Conservation (phyloP, 2,113 vertebrate species). For the Rhynchomys soricoides region DNA sequence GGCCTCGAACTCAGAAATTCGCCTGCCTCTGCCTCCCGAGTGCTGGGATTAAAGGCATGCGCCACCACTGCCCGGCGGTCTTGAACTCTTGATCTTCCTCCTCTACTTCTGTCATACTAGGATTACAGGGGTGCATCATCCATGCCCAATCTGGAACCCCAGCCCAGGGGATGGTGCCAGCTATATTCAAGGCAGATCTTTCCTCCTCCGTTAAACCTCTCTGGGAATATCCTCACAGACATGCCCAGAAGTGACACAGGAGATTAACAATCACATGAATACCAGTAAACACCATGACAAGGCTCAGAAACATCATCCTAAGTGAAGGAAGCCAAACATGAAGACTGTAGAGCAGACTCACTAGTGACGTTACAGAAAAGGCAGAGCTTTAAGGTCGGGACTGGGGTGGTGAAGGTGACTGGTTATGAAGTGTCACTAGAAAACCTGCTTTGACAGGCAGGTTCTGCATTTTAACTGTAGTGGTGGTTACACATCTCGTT, state of each 20-base stretch:
- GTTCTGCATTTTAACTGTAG: not conserved
- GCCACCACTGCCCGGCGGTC: too few species aligned
- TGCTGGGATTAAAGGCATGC: too few species aligned
- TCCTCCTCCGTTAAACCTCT: not conserved
- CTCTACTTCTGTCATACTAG: not conserved
- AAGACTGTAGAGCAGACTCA: not conserved
- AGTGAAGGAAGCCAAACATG: not conserved
- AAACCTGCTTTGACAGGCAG: not conserved
- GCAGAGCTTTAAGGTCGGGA: not conserved
- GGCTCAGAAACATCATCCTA: not conserved
- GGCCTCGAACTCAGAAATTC: too few species aligned
- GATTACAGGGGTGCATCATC: not conserved
- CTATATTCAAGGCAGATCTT: not conserved
- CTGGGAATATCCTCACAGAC: not conserved
- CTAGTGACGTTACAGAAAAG: not conserved
- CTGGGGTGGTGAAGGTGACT: not conserved
- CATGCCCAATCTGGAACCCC: not conserved
- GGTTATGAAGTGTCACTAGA: not conserved
- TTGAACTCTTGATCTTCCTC: not conserved
- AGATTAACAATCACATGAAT: not conserved
- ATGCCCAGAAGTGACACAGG: not conserved
- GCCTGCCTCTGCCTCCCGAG: too few species aligned
- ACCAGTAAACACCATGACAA: not conserved
- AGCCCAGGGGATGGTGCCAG: not conserved
- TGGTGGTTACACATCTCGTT: not conserved